Percentiles rank a stretch among this genome's conserved stretches.
Evolutionary conservation across 2,113 vertebrate genomes (phyloP).

Genomic region (Holacanthus passer): DNA sequence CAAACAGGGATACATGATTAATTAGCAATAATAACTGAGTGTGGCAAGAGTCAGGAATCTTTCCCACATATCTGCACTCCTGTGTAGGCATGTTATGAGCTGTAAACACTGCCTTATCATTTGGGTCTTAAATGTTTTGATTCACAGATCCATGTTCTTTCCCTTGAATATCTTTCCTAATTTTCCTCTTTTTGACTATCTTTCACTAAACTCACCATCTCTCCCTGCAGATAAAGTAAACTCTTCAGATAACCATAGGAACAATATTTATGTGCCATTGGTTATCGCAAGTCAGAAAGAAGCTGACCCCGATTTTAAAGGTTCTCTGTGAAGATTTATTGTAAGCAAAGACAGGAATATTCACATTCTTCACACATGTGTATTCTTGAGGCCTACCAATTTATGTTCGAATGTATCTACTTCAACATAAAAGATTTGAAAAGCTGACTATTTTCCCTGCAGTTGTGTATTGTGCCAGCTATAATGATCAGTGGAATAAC

Average conservation of each 20-base stretch:
- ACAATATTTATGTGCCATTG: neutral
- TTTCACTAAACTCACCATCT: neutral
- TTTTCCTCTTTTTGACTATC: conserved; percentile 4
- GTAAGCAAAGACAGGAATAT: neutral
- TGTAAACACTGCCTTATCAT: neutral
- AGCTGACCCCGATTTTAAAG: neutral
- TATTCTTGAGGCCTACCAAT: too few species aligned
- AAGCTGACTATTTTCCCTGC: neutral
- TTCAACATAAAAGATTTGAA: neutral
- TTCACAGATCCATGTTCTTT: neutral
- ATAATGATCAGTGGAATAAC: neutral
- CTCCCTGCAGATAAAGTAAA: neutral
- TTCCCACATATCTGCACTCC: neutral
- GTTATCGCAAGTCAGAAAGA: neutral
- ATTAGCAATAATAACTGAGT: conserved; percentile 17
- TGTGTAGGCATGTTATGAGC: neutral
- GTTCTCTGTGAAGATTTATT: neutral
- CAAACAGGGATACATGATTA: conserved; percentile 37
- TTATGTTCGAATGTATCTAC: neutral
- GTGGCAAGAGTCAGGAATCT: conserved; percentile 12
- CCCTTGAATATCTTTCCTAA: neutral
- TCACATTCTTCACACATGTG: too few species aligned
- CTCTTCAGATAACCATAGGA: neutral
- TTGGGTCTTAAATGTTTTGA: neutral
- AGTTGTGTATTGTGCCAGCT: neutral